phyloP scores from a whole-genome alignment of 2,113 vertebrate species.

The Festucalex cinctus region DNA sequence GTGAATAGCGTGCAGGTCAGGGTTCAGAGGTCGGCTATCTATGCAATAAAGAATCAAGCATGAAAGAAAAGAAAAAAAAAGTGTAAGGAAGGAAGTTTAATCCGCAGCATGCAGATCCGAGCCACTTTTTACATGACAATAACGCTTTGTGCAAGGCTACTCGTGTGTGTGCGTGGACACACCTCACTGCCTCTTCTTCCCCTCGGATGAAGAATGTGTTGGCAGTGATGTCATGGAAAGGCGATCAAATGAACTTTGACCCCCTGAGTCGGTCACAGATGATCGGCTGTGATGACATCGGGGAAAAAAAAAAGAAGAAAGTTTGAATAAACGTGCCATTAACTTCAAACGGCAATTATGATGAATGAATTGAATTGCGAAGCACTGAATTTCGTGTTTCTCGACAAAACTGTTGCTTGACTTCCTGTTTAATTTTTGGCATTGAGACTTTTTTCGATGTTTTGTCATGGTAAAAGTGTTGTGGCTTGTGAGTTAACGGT shows the following conservation, averaged over 20 bases:
- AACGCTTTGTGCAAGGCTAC: conserved; percentile 21
- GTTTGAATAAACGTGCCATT: not conserved
- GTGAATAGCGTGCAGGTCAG: conserved; percentile 15
- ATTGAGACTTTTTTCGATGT: too few relatives aligned
- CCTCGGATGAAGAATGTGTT: conserved; percentile 12
- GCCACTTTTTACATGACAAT: conserved; percentile 48
- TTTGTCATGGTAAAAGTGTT: too few relatives aligned
- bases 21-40: conserved; percentile 42
- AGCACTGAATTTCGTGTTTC: too few relatives aligned
- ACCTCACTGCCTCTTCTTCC: conserved; percentile 46
- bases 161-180: conserved; percentile 41
- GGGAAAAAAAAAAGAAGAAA: conserved; percentile 3
- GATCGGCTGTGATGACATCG: conserved; percentile 1
- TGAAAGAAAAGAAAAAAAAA: conserved; percentile 16
- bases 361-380: too few relatives aligned
- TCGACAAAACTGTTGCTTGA: too few relatives aligned
- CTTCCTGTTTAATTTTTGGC: too few relatives aligned
- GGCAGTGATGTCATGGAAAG: not conserved
- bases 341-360: too few relatives aligned
- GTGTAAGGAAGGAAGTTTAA: conserved; percentile 2
- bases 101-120: conserved; percentile 12
- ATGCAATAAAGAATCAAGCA: conserved; percentile 1
- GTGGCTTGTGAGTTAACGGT: too few relatives aligned
- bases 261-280: conserved; percentile 14
- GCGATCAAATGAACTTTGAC: conserved; percentile 33